Percentiles rank a stretch among this genome's conserved stretches.
Conservation (phyloP, 2,797 vertebrate species). For the Botia kubotai region DNA sequence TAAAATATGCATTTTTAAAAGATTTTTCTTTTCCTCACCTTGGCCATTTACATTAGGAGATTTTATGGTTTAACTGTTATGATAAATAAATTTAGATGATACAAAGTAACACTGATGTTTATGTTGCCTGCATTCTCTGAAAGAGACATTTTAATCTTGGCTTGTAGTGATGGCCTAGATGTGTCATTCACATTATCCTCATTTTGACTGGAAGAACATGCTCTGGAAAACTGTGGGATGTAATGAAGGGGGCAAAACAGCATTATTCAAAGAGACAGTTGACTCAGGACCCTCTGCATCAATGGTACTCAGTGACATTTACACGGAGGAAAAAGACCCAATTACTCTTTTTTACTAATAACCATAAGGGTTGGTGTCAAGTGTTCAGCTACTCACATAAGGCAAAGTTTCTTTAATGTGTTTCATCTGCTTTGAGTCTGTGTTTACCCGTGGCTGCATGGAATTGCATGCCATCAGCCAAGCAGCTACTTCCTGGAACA, state of each 20-base stretch:
- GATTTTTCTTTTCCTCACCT: neutral
- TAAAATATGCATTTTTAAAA: too few relatives aligned
- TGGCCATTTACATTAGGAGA: neutral
- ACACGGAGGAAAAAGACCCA: conserved; percentile 69
- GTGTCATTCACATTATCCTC: conserved; percentile 59
- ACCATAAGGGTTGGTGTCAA: conserved; percentile 22
- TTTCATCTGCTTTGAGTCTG: neutral
- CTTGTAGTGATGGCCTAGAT: conserved; percentile 40
- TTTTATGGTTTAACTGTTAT: neutral
- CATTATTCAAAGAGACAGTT: conserved; percentile 71
- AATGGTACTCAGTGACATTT: conserved; percentile 72
- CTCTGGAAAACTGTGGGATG: conserved; percentile 65
- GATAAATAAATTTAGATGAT: neutral
- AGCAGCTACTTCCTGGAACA: neutral
- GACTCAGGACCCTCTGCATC: conserved; percentile 56
- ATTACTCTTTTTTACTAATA: conserved; percentile 63
- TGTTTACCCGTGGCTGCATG: neutral
- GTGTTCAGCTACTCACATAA: neutral
- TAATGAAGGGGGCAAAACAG: conserved; percentile 71
- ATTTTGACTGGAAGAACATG: conserved; percentile 63
- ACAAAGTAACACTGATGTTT: conserved; percentile 11
- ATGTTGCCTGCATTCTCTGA: conserved; percentile 46
- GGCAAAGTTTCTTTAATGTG: conserved; percentile 10
- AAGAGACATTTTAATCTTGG: conserved; percentile 57
- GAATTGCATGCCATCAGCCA: neutral